Evolutionary conservation across 2,888 invertebrate species (phyloP), one percentile per base, ranked within the genome.

Genomic region (Rapana venosa): DNA sequence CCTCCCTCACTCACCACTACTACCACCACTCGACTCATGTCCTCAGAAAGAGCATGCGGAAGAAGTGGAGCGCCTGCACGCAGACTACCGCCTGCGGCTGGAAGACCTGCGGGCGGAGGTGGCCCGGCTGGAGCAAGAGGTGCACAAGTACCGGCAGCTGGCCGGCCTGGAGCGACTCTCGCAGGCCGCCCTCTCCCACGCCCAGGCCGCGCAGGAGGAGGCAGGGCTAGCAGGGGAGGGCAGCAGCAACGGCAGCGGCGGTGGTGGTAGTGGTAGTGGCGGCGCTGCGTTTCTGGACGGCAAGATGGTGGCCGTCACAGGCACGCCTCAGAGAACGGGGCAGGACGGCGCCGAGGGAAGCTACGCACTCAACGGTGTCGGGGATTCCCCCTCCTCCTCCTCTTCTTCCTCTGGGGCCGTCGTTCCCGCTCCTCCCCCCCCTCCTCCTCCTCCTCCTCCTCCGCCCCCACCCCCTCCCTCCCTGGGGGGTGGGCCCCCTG

Each of bases 131-230:
- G 96, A 97, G 93, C 94, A 95, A 89, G 97, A 97, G 95, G 96
- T 97, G n/a, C 97, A 97, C 91, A 97, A 97, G 93, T 97, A 97
- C 94, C 97, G 97, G 94, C 97, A 97, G 79, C 94, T 97, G 79
- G 97, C 97, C 20, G 97, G 97, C 90, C 97, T 97, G 90, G 96
- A 97, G 95, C 95, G 96, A 87, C 95, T 97, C 83, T 97, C 97
- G 8, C 96, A 96, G 74, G 56, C 97, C 90, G 97, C 97, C 13
- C 96, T 97, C 61, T 96, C 96, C 90, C 97, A 97, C 94, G 94
- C 94, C 66, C 92, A 94, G 79, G 93, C 93, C 61, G 93, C 94
- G 30, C 90, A 92, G 66, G 87, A 91, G 32, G 94, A 94, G 90
- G 93, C 93, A 66, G 93, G 93, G 20, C 87, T 90, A 11, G 61